Base-by-base conservation (phyloP, 2,888 invertebrate genomes). In the Drosophila helvetica region DNA sequence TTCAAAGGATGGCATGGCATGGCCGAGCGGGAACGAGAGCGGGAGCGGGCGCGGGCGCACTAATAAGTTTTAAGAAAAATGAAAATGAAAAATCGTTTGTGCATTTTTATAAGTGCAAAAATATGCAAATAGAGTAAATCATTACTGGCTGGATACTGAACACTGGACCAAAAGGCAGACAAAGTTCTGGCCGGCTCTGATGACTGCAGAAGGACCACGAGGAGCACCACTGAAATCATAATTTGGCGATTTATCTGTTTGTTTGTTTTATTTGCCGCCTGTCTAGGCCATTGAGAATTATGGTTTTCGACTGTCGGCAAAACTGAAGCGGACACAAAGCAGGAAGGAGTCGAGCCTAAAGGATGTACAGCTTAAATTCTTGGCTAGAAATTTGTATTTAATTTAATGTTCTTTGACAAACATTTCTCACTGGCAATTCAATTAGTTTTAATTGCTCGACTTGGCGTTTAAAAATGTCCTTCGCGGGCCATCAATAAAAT, bases 101-200 rank as follows among this genome's bases (percentile, higher is more conserved):
- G 87, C 86, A 84, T 88, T 82, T 87, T 87, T 86, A 74, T 79
- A 84, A 86, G 90, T 88, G 89, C 89, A 86, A 89, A 90, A 90
- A 90, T 90, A 90, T 90, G 90, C 90, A 90, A 90, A 90, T 90
- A 83, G 78, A 80, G 90, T 90, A 90, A 90, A 90, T 89, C 89
- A 90, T 90, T 90, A 89, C 60, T 42, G 74, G 62, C 38, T 38
- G 38, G 5, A 38, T 38, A 6, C 15, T 6, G 51, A 30, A 30
- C n/a, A 62, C 68, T 74, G 74, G 74, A 66, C 73, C 60, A 62
- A 65, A 65, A 2, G 55, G 75, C 84, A 83, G 84, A 83, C 84
- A 86, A 82, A 82, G 84, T 86, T 82, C 80, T 71, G 66, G 30
- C 66, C 9, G 52, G 19, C 45, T 52, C 33, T 67, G 58, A 67